Conservation (phyloP, 1,140 invertebrate species). For the Metaphire vulgaris region DNA sequence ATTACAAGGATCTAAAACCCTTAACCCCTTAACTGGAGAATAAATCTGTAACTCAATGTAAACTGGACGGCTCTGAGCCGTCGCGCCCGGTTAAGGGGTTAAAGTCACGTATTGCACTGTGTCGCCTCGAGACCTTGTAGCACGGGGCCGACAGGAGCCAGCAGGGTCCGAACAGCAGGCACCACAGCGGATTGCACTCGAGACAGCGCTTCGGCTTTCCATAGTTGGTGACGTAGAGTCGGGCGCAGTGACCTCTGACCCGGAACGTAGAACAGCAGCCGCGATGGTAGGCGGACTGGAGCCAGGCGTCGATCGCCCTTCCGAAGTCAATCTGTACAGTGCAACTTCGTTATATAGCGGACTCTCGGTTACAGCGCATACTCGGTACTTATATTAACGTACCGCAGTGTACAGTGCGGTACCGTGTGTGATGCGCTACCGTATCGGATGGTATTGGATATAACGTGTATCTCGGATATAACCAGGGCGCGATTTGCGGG, state of each 20-base stretch:
- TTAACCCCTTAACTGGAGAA: background rate
- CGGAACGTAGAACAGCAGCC: constrained; percentile 16
- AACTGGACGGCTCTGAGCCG: background rate
- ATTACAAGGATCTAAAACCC: constrained; percentile 5
- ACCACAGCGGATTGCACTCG: constrained; percentile 29
- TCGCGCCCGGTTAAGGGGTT: background rate
- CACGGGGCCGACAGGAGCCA: constrained; percentile 30
- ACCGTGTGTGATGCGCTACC: too few species aligned
- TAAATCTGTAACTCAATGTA: background rate
- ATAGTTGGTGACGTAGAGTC: constrained; percentile 30
- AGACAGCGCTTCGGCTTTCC: constrained; percentile 26
- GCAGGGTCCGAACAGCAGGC: constrained; percentile 27
- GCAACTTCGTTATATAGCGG: too few species aligned
- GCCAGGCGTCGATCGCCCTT: constrained; percentile 25
- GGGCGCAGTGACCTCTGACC: constrained; percentile 17
- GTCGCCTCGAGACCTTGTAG: constrained; percentile 22
- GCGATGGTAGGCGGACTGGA: constrained; percentile 18
- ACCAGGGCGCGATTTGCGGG: too few species aligned
- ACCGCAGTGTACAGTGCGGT: too few species aligned
- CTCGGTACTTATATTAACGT: too few species aligned
- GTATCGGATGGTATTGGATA: too few species aligned
- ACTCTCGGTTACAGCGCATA: too few species aligned
- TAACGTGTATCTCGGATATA: too few species aligned
- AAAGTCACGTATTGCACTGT: background rate
- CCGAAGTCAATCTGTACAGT: constrained; percentile 30